Conservation (phyloP, 2,888 invertebrate genomes). For the Eupithecia abbreviata region DNA sequence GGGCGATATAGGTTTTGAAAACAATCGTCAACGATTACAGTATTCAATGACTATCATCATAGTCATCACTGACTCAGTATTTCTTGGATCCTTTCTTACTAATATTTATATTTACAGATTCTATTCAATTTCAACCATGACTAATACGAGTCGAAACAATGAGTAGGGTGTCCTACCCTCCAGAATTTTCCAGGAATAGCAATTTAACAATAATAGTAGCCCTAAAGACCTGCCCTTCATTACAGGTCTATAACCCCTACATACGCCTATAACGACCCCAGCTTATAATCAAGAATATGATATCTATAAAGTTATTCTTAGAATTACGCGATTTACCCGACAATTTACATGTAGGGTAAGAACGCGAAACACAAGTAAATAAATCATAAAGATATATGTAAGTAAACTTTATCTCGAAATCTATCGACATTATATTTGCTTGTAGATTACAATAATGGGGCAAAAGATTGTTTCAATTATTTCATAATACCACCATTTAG, state of each 20-base stretch:
- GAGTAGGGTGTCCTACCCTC: constrained; percentile 4
- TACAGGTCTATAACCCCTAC: not conserved
- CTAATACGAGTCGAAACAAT: not conserved
- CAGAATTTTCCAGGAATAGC: not conserved
- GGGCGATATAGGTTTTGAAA: not conserved
- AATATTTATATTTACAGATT: not conserved
- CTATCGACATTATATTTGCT: not conserved
- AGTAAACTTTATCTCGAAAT: too few relatives aligned
- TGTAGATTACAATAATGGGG: not conserved
- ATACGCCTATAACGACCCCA: not conserved
- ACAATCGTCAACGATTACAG: not conserved
- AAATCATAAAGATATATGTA: not conserved
- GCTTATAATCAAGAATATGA: not conserved
- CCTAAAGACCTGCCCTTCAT: not conserved
- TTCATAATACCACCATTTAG: too few relatives aligned
- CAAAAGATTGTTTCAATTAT: not conserved
- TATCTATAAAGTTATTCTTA: not conserved
- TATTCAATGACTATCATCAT: not conserved
- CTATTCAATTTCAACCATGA: constrained; percentile 4
- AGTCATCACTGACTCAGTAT: constrained; percentile 2
- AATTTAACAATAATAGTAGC: not conserved
- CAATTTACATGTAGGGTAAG: not conserved
- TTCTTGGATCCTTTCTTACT: not conserved
- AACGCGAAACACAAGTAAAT: not conserved
- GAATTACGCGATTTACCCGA: not conserved